Evolutionary conservation across 2,797 vertebrate species (phyloP), one percentile per base, ranked within the genome.

Genomic region (Enteromius anoplus): DNA sequence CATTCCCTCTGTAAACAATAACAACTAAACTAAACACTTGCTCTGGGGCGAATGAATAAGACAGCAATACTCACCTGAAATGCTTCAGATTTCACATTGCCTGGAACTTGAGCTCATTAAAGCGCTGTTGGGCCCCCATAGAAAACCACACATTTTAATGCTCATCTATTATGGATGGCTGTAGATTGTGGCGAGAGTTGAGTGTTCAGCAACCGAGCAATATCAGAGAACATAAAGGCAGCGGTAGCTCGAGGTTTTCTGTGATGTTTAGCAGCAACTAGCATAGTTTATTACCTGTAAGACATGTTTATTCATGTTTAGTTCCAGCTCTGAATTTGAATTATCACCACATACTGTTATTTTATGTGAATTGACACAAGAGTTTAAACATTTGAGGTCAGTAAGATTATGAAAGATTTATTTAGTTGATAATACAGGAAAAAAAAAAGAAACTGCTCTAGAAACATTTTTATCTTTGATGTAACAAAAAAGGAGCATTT

Each of bases 161-260:
- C 70, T 78, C 71, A 93, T 94, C 77, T 89, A 94, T 93, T 91
- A 94, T 93, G 82, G 68, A 94, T 93, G 86, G 58, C 65, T 64
- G 68, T 85, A 86, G 86, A 88, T 77, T 86, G 88, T 89, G 87
- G 84, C 84, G 86, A 73, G 49, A 64, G 80, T 62, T 58, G 29
- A n/a, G n/a, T 83, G 55, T 49, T 62, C 71, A 83, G 15, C 71
- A 71, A 68, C 53, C 6, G 3, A 64, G 34, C 6, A 68, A 75
- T 76, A 55, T 26, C 47, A 34, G 15, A 77, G 12, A 68, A 65
- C 69, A 78, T 34, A 19, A 60, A 40, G 26, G 66, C 69, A 19
- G 55, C 42, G 23, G 45, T 49, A 37, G 21, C 15, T 64, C 4
- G 37, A 81, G 42, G 19, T 82, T 51, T 40, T 11, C 26, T 21